A percentile compares a stretch with the other conserved stretches of the same genome.
These are phyloP conservation scores for Rattus norvegicus DNA, from an alignment of 2,113 vertebrate genomes.

Conservation along the genomic window DNA sequence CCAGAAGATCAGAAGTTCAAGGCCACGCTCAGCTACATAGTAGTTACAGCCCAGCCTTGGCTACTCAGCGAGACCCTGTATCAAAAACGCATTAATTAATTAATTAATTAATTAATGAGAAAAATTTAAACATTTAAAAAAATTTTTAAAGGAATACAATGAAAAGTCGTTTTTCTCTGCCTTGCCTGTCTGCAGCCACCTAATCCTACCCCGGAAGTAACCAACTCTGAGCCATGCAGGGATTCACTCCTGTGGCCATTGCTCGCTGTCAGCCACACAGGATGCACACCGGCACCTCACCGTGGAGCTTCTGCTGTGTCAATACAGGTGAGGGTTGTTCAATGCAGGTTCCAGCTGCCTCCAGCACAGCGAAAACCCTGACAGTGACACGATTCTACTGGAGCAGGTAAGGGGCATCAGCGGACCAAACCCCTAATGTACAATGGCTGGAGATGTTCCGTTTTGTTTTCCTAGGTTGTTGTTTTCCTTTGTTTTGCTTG, in stretches of 20 bases:
- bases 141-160: not conserved
- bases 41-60: not conserved
- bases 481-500: not conserved
- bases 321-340: not conserved
- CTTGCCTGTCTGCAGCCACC: no score
- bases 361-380: not conserved
- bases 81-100: not conserved
- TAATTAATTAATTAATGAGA: not conserved
- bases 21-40: not conserved
- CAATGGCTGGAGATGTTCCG: not conserved
- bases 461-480: not conserved
- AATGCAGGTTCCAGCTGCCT: not conserved
- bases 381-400: not conserved
- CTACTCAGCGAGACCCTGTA: not conserved
- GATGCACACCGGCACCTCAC: not conserved
- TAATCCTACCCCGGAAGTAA: not conserved
- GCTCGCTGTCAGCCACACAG: not conserved
- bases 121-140: not conserved
- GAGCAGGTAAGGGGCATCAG: not conserved
- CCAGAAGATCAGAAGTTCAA: not conserved
- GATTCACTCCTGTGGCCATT: not conserved
- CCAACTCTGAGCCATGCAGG: not conserved
- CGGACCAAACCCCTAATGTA: not conserved
- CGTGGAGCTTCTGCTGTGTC: not conserved
- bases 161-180: not conserved